Base-by-base conservation (phyloP, 2,113 vertebrate genomes). In the Anhinga rufa region DNA sequence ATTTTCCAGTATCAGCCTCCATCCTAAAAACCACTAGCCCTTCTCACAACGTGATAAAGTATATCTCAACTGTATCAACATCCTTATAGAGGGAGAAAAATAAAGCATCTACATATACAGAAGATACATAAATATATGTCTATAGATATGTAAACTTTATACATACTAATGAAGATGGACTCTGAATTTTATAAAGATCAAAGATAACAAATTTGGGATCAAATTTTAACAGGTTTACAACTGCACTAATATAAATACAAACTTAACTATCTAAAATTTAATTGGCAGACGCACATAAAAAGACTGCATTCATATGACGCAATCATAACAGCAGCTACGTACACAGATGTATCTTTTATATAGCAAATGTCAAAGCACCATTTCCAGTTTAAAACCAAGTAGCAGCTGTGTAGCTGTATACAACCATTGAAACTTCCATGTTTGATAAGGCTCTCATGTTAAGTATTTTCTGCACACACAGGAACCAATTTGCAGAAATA, bases 321-420 rank as follows among this genome's bases (percentile, higher is more conserved):
- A 29, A 49, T 24, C 44, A 12, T 10, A 22, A 64, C 2, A 1
- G 36, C 28, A 87, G 22, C 65, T 44, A 62, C 0, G 0, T n/a
- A 57, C 17, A 14, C n/a, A 87, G 32, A 82, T 15, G 32, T 4
- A 69, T 6, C 32, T 21, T 81, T 66, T 22, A 60, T 10, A 34
- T 4, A 90, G 18, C 61, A 38, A 62, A 75, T 6, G 10, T 40
- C 65, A 76, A 48, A 88, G 34, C 9, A 72, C 24, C 18, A 57
- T 14, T 25, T 32, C 8, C 36, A 64, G 60, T 34, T 69, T 19
- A 82, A 96, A 81, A 64, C 8, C 9, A 15, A 42, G 16, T 10
- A 70, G 29, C 81, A 87, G 64, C 40, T 60, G 2, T 44, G 29
- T 13, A 82, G 34, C 22, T 80, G 11, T 18, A 58, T 4, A 62